Evolutionary conservation across 2,797 vertebrate species (phyloP).

Genomic region (Poecilia wingei): DNA sequence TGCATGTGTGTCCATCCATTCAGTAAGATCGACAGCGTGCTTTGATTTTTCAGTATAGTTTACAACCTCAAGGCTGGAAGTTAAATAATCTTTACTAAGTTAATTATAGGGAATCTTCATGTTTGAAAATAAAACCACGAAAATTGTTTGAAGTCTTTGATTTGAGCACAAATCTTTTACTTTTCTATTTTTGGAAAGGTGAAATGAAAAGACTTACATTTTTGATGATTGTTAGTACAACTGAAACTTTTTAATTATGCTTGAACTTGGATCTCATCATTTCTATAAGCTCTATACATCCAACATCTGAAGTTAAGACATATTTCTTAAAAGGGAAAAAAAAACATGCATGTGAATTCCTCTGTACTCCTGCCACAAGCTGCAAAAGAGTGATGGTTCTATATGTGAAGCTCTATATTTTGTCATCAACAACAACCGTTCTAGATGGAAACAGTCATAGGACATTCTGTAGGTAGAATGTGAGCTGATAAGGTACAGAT

Average conservation of each 20-base stretch:
- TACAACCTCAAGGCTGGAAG: not conserved
- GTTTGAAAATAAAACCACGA: not conserved
- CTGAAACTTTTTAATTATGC: not conserved
- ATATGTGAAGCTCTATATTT: not conserved
- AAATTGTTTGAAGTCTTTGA: not conserved
- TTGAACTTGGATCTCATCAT: not conserved
- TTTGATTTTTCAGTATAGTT: conserved; percentile 17
- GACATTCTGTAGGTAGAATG: not conserved
- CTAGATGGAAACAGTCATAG: not conserved
- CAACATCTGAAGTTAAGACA: not conserved
- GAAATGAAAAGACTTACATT: not conserved
- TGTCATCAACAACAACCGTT: not conserved
- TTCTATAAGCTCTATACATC: not conserved
- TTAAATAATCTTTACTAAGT: not conserved
- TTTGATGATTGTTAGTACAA: not conserved
- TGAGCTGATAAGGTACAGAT: not conserved
- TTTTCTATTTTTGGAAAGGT: not conserved
- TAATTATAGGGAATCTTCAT: not conserved
- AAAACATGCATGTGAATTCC: not conserved
- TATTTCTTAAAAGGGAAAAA: not conserved
- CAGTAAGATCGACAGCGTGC: conserved; percentile 10
- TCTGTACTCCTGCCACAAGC: not conserved
- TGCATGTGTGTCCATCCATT: conserved; percentile 20
- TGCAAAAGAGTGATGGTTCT: not conserved
- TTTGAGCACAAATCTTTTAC: not conserved